Evolutionary conservation across 2,888 invertebrate species (phyloP), one percentile per base, ranked within the genome.

Genomic region (Plebejus melissa): DNA sequence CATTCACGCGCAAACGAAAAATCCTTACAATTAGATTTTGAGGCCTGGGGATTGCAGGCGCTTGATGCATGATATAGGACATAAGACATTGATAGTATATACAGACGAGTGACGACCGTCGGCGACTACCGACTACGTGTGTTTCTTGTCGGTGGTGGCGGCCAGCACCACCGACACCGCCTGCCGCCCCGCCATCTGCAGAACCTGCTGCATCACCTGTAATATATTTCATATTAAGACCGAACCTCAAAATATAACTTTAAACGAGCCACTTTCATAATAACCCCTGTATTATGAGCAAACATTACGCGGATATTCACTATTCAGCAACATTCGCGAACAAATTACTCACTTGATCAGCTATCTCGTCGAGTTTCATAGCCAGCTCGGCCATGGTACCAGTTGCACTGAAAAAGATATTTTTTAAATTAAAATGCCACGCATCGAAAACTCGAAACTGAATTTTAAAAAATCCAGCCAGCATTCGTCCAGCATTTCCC

Each of bases 311-410:
- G 46, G 46, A 9, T 46, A 46, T 46, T 46, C 2, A 46, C 9
- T 46, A 46, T 46, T 46, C 2, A 46, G 46, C 11, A 46, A 38
- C 38, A 38, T 38, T 38, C 38, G 22, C 22, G 22, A 22, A 38
- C 6, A 38, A 5, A 7, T 38, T n/a, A 82, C 82, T 84, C 75
- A 88, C 85, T 28, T 81, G 81, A 54, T 82, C 82, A 0, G 88
- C 84, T 7, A 83, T 77, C 28, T 85, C 84, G 77, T 87, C 87
- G 74, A 87, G 76, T 75, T 85, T 82, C 4, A 85, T 79, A 1
- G 83, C 85, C 0, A 84, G 75, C 9, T 87, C 86, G 3, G 85
- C 79, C 76, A 87, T 76, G 60, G 85, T 87, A 6, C 88, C 88
- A 0, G 87, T 85, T 69, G 84, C 76, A 75, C 88, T 88, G 84